Percentiles rank a stretch among this genome's conserved stretches.
These are phyloP conservation scores for Caenorhabditis doughertyi DNA, from an alignment of 2,888 invertebrate species.

Conservation along the genomic window DNA sequence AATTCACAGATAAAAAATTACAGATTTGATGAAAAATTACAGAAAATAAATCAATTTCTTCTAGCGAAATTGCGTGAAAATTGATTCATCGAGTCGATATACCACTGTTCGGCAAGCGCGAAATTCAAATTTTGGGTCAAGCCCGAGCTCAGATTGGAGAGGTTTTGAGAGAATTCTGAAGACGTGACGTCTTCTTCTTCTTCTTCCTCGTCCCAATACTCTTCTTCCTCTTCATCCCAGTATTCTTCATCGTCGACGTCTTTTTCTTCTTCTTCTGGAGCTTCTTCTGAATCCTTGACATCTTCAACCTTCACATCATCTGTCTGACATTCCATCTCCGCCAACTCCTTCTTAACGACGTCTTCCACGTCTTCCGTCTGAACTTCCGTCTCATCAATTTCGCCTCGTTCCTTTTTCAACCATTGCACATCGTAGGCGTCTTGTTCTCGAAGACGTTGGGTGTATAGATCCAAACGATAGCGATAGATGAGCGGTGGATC, in stretches of 20 bases:
- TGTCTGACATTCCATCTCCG: constrained; percentile 34
- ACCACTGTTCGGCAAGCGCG: constrained; percentile 30
- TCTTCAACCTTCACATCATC: constrained; percentile 20
- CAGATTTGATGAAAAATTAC: background rate
- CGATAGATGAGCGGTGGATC: constrained; percentile 54
- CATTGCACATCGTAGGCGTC: constrained; percentile 13
- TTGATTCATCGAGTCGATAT: constrained; percentile 47
- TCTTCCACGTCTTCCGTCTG: constrained; percentile 40
- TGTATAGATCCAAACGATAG: constrained; percentile 62
- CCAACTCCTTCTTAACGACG: constrained; percentile 22
- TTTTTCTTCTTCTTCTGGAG: constrained; percentile 39
- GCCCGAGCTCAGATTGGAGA: no score
- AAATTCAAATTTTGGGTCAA: constrained; percentile 50
- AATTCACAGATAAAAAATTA: background rate
- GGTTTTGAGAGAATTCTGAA: constrained; percentile 17
- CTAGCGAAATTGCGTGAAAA: background rate
- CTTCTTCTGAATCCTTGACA: constrained; percentile 13
- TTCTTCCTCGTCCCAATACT: constrained; percentile 28
- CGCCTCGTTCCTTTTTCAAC: constrained; percentile 5
- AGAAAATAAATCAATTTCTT: background rate
- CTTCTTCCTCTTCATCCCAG: constrained; percentile 45
- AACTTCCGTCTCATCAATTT: constrained; percentile 26
- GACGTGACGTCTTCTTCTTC: constrained; percentile 5
- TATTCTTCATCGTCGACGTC: constrained; percentile 41
- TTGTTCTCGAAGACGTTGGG: constrained; percentile 38